phyloP scores from a whole-genome alignment of 2,113 vertebrate genomes.

The Dasyornis broadbenti region DNA sequence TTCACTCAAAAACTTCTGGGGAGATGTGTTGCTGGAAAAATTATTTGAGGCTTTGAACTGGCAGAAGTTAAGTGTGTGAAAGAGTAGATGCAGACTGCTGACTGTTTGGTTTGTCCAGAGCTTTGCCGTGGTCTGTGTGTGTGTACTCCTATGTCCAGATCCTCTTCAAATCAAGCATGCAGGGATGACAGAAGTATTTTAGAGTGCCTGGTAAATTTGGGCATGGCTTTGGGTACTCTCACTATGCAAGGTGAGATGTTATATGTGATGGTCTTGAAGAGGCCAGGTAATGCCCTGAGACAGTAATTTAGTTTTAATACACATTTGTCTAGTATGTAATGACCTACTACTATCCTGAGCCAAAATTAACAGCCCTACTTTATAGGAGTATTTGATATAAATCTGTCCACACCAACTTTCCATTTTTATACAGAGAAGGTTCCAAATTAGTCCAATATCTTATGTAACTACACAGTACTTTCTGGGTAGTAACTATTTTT shows the following conservation, averaged over 20 bases:
- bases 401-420: neutral
- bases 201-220: neutral
- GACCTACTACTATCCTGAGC: neutral
- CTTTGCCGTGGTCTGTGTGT: neutral
- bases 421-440: neutral
- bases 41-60: neutral
- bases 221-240: neutral
- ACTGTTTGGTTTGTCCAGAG: neutral
- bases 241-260: neutral
- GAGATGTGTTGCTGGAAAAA: neutral
- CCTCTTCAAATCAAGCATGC: neutral
- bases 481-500: neutral
- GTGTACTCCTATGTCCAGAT: neutral
- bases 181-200: neutral
- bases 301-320: neutral
- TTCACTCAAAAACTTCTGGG: neutral
- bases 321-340: neutral
- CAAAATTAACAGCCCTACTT: neutral
- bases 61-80: neutral
- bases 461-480: neutral
- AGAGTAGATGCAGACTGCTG: neutral
- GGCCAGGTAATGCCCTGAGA: neutral
- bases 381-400: neutral
- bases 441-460: neutral
- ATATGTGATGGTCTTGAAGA: neutral